These are phyloP conservation scores for Hyles euphorbiae DNA, from an alignment of 1,140 invertebrate species.

Conservation along the genomic window DNA sequence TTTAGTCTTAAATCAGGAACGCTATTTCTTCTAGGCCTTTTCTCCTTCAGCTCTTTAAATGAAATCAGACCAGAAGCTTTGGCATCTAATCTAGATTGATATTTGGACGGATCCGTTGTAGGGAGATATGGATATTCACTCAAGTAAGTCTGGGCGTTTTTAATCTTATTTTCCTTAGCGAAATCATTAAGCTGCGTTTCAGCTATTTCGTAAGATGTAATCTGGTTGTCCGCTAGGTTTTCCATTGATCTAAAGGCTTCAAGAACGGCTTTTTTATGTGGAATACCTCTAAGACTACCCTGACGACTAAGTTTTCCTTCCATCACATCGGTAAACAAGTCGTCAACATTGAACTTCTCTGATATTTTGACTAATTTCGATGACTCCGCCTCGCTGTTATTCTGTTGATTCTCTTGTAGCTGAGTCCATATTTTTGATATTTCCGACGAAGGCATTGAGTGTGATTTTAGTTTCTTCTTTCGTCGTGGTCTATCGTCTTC, in stretches of 20 bases:
- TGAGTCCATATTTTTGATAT: constrained; percentile 58
- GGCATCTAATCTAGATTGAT: constrained; percentile 64
- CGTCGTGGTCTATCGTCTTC: constrained; percentile 34
- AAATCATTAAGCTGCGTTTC: constrained; percentile 60
- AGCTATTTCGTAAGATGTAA: constrained; percentile 64
- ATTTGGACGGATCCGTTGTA: constrained; percentile 69
- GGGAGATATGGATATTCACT: constrained; percentile 72
- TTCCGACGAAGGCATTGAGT: constrained; percentile 63
- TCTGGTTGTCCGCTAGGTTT: constrained; percentile 57
- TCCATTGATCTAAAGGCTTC: constrained; percentile 74
- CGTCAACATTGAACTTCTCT: constrained; percentile 73
- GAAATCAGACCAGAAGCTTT: constrained; percentile 68
- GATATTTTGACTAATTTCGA: constrained; percentile 70
- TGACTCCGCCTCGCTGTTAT: constrained; percentile 13
- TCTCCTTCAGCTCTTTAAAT: constrained; percentile 60
- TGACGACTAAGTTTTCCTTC: constrained; percentile 63
- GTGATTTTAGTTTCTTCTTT: constrained; percentile 53
- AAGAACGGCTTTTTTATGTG: constrained; percentile 73
- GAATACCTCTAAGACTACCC: constrained; percentile 72
- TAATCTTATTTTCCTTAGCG: constrained; percentile 52
- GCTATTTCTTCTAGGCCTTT: constrained; percentile 65
- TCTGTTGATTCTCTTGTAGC: constrained; percentile 41
- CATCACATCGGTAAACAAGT: constrained; percentile 71
- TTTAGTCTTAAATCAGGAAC: constrained; percentile 68
- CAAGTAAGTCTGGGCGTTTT: constrained; percentile 69